Evolutionary conservation across 2,888 invertebrate species (phyloP), one percentile per base, ranked within the genome.

Genomic region (Yponomeuta sedellus): DNA sequence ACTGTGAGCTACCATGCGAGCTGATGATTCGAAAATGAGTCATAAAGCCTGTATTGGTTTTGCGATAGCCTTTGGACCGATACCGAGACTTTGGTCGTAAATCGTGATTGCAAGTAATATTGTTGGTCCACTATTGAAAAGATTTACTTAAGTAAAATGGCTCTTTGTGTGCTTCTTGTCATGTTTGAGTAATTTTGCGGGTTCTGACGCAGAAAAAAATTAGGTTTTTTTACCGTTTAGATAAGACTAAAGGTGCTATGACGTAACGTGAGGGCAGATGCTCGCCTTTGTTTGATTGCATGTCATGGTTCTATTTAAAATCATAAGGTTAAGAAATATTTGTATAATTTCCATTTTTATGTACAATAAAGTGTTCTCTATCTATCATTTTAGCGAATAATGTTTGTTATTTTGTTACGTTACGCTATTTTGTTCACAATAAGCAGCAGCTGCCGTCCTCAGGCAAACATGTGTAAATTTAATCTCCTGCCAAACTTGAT

Each of bases 1-100:
- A 10, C 70, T 20, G 6, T 10, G 20, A 58, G 20, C 59, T 22
- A 67, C 72, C 70, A 58, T 4, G 67, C 69, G 56, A 69, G 20
- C 70, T 69, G 67, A 69, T 69, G 69, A 19, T 66, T 66, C 69
- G 71, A 69, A 71, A 71, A 68, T 70, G 71, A 72, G 73, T 69
- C 71, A 73, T 77, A 75, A 75, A 76, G 70, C 71, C 68, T 71
- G 74, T 72, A 34, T 34, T 34, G 75, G 74, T 58, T 8, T 22
- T 19, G 58, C 68, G 84, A 86, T 85, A 86, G 82, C 82, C 82
- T 81, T 71, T 77, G 77, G 72, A 76, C 77, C 70, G 68, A 70
- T 73, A 76, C 75, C 69, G 72, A 77, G 75, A 69, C 69, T 73
- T 75, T 73, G 79, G 78, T 79, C 69, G 69, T 70, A 61, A 74